phyloP scores from a whole-genome alignment of 1,140 invertebrate genomes.

The Proales similis region DNA sequence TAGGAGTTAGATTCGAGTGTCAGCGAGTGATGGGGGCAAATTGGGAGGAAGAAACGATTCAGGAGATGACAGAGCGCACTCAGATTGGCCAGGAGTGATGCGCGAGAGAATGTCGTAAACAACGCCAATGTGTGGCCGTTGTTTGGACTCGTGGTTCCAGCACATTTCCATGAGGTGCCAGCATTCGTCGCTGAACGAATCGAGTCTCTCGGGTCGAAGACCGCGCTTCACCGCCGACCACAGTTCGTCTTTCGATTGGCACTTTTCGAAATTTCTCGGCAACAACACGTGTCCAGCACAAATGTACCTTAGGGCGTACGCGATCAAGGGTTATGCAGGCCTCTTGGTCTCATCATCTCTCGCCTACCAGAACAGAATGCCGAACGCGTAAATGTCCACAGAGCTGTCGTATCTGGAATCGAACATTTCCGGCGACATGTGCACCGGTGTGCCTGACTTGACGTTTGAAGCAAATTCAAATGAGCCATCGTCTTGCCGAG shows the following conservation, averaged over 20 bases:
- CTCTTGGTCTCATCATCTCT: constrained; percentile 80
- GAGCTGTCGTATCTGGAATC: constrained; percentile 69
- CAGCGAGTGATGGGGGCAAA: too few relatives aligned
- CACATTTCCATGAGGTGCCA: constrained; percentile 78
- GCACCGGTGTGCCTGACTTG: constrained; percentile 82
- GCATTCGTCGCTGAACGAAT: constrained; percentile 63
- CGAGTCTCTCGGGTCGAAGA: constrained; percentile 66
- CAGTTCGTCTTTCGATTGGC: constrained; percentile 76
- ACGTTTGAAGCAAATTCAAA: too few relatives aligned
- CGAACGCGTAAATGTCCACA: constrained; percentile 84
- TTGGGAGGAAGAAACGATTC: too few relatives aligned
- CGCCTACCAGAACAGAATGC: constrained; percentile 83
- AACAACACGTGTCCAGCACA: constrained; percentile 69
- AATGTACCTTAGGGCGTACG: constrained; percentile 62
- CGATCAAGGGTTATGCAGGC: constrained; percentile 64
- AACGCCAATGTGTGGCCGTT: constrained; percentile 67
- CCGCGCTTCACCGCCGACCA: constrained; percentile 72
- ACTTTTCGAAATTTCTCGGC: constrained; percentile 73
- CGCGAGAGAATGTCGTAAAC: too few relatives aligned
- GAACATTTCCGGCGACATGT: constrained; percentile 83
- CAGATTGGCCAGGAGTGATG: too few relatives aligned
- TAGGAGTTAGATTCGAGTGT: too few relatives aligned
- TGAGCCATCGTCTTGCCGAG: too few relatives aligned
- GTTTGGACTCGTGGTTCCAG: constrained; percentile 68
- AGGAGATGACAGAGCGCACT: too few relatives aligned